Evolutionary conservation across 2,888 invertebrate species (phyloP).

Genomic region (Myopa tessellatipennis): DNA sequence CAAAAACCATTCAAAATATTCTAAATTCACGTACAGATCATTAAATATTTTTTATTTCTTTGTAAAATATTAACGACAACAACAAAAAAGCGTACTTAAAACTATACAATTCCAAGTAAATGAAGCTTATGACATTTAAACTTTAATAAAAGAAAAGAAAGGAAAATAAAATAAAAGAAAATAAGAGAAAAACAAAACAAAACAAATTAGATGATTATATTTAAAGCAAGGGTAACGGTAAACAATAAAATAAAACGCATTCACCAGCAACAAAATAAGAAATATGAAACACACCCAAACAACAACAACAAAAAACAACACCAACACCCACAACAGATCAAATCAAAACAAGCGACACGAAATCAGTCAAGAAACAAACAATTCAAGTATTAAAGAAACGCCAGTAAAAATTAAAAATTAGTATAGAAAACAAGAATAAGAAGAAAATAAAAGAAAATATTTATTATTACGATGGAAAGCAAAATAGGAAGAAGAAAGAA

Average conservation of each 20-base stretch:
- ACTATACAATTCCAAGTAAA: constrained; percentile 38
- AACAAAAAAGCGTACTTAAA: constrained; percentile 31
- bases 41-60: constrained; percentile 10
- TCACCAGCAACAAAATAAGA: constrained; percentile 43
- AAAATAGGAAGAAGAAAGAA: constrained; percentile 43
- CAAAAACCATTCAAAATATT: constrained; percentile 27
- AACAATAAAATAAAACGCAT: constrained; percentile 41
- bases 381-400: constrained; percentile 35
- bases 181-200: not conserved
- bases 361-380: constrained; percentile 19
- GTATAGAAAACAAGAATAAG: constrained; percentile 20
- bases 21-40: constrained; percentile 27
- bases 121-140: constrained; percentile 34
- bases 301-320: constrained; percentile 37
- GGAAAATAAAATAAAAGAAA: constrained; percentile 3
- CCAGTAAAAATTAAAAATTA: constrained; percentile 36
- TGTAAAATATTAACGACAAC: constrained; percentile 17
- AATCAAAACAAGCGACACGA: not conserved
- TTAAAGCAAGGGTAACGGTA: constrained; percentile 51
- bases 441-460: constrained; percentile 25
- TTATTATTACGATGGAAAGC: constrained; percentile 38
- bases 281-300: constrained; percentile 41
- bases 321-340: constrained; percentile 12
- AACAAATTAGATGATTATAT: constrained; percentile 49
- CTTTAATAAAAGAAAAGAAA: constrained; percentile 26